Conservation (phyloP, 2,888 invertebrate genomes). For the Dorcus parallelipipedus region DNA sequence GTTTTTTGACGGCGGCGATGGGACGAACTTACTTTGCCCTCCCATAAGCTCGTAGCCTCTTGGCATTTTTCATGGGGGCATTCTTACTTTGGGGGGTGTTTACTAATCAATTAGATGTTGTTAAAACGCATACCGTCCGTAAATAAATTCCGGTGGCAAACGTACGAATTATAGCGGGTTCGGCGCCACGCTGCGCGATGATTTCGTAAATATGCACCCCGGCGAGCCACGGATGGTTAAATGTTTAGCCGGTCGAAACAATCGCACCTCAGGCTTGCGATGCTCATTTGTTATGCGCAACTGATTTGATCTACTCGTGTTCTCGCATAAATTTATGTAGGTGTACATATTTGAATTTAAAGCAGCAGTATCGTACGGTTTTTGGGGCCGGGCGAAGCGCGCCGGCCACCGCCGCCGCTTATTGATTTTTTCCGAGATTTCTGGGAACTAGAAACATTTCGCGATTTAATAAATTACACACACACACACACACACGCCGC, state of each 20-base stretch:
- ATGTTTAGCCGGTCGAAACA: constrained; percentile 37
- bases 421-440: background rate
- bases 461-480: constrained; percentile 6
- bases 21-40: too few relatives aligned
- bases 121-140: background rate
- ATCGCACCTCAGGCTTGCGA: constrained; percentile 36
- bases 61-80: too few relatives aligned
- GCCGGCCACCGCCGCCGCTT: background rate
- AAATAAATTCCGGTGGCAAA: background rate
- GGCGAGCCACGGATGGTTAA: constrained; percentile 29
- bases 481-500: background rate
- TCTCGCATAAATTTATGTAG: constrained; percentile 38
- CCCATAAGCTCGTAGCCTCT: too few relatives aligned
- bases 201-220: constrained; percentile 34
- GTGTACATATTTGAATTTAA: constrained; percentile 17
- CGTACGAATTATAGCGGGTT: background rate
- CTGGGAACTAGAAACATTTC: constrained; percentile 1
- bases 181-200: constrained; percentile 12
- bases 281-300: constrained; percentile 40
- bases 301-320: constrained; percentile 39
- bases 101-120: background rate
- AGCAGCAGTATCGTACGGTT: background rate
- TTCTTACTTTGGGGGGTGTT: too few relatives aligned
- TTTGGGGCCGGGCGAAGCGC: background rate
- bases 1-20: too few relatives aligned